Percentiles rank a stretch among this genome's conserved stretches.
Conservation (phyloP, 2,888 invertebrate genomes). For the Biston stratarius region DNA sequence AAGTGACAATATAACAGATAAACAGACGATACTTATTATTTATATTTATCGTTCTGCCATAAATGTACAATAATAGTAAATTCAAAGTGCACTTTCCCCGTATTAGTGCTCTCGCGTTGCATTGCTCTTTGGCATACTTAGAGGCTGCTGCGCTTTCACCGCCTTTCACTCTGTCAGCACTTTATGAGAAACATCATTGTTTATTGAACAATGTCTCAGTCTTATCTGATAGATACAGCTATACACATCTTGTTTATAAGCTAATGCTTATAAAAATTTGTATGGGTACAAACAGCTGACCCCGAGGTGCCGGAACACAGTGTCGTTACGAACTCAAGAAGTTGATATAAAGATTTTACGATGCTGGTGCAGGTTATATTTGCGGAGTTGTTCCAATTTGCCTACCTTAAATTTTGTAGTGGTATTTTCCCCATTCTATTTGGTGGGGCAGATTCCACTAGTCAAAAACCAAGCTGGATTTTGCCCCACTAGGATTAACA, state of each 20-base stretch:
- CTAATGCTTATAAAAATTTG: background rate
- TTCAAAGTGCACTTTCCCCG: slow-evolving; percentile 21
- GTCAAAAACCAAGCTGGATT: too few relatives aligned
- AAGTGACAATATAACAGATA: background rate
- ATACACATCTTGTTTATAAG: background rate
- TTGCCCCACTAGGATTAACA: too few relatives aligned
- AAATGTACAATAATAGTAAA: slow-evolving; percentile 16
- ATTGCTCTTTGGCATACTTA: slow-evolving; percentile 25
- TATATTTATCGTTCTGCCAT: slow-evolving; percentile 7
- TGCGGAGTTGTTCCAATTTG: too few relatives aligned
- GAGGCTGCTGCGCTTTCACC: slow-evolving; percentile 30
- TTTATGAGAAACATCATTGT: slow-evolving; percentile 29
- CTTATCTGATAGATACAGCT: background rate
- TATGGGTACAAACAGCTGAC: too few relatives aligned
- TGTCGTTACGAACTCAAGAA: too few relatives aligned
- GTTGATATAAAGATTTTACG: too few relatives aligned
- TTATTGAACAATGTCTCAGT: slow-evolving; percentile 23
- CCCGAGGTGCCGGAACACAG: too few relatives aligned
- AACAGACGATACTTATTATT: background rate
- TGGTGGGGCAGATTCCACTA: too few relatives aligned
- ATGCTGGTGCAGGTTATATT: too few relatives aligned
- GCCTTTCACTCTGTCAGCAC: slow-evolving; percentile 40
- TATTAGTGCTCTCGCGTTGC: slow-evolving; percentile 12
- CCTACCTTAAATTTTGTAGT: too few relatives aligned
- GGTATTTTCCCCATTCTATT: too few relatives aligned